These are phyloP conservation scores for Drosophila novamexicana DNA, from an alignment of 1,140 invertebrate species.

Conservation along the genomic window DNA sequence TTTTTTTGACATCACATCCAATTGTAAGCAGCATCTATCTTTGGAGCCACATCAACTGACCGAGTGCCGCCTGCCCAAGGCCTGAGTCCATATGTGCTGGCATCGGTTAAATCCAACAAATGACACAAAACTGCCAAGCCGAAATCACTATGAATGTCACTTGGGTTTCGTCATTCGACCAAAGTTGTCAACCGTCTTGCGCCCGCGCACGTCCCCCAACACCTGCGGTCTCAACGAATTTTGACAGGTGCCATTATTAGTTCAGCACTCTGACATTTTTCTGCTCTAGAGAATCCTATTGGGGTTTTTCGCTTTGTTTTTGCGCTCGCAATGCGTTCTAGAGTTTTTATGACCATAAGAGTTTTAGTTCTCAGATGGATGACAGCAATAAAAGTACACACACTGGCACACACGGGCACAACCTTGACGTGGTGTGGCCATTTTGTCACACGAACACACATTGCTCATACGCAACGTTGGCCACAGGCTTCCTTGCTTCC, in stretches of 20 bases:
- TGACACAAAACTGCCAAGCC: constrained; percentile 79
- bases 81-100: constrained; percentile 20
- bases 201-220: not conserved
- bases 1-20: constrained; percentile 26
- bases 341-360: constrained; percentile 80
- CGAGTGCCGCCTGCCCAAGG: constrained; percentile 24
- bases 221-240: constrained; percentile 71
- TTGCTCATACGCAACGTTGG: constrained; percentile 81
- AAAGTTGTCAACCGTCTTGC: constrained; percentile 41
- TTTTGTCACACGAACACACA: constrained; percentile 81
- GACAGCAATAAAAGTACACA: constrained; percentile 76
- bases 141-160: constrained; percentile 81
- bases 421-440: constrained; percentile 68
- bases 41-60: constrained; percentile 53
- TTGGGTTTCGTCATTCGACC: constrained; percentile 74
- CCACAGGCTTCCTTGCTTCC: constrained; percentile 62
- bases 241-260: constrained; percentile 84
- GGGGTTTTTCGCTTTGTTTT: constrained; percentile 61
- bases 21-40: constrained; percentile 40
- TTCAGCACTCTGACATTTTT: constrained; percentile 77
- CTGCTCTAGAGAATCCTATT: constrained; percentile 36
- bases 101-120: constrained; percentile 72
- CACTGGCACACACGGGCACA: constrained; percentile 36
- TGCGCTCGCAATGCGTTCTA: constrained; percentile 66
- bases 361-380: constrained; percentile 80